These are phyloP conservation scores for Cephus rjabovi DNA, from an alignment of 2,888 invertebrate species.

Conservation along the genomic window DNA sequence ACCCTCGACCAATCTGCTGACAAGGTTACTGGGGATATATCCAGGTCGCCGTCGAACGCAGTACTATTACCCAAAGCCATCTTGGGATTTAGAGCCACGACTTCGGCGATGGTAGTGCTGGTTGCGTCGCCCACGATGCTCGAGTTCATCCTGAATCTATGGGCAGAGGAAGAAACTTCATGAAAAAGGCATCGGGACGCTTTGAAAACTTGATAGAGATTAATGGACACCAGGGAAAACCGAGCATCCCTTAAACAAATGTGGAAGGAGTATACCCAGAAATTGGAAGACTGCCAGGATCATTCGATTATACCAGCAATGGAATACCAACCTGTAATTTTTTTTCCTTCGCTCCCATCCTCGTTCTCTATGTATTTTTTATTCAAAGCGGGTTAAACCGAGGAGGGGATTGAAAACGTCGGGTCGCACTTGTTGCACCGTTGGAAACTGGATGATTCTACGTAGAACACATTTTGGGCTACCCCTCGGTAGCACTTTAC, in stretches of 20 bases:
- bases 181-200: neutral
- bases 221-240: neutral
- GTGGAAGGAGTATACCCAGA: neutral
- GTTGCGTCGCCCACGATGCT: constrained; percentile 14
- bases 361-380: neutral
- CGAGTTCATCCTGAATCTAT: constrained; percentile 15
- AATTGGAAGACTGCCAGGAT: neutral
- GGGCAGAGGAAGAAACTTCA: neutral
- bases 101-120: constrained; percentile 38
- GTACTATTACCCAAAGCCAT: constrained; percentile 45
- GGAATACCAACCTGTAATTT: neutral
- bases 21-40: constrained; percentile 75
- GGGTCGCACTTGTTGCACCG: neutral
- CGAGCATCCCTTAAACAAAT: neutral
- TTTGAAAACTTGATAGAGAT: neutral
- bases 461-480: neutral
- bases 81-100: constrained; percentile 43
- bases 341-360: neutral
- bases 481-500: neutral
- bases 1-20: constrained; percentile 78
- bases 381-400: neutral
- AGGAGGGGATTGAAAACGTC: neutral
- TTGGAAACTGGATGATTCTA: neutral
- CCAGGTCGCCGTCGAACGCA: constrained; percentile 52
- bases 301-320: neutral